A percentile compares a stretch with the other conserved stretches of the same genome.
Conservation (phyloP, 2,888 invertebrate genomes). For the Mesorhabditis sp. region DNA sequence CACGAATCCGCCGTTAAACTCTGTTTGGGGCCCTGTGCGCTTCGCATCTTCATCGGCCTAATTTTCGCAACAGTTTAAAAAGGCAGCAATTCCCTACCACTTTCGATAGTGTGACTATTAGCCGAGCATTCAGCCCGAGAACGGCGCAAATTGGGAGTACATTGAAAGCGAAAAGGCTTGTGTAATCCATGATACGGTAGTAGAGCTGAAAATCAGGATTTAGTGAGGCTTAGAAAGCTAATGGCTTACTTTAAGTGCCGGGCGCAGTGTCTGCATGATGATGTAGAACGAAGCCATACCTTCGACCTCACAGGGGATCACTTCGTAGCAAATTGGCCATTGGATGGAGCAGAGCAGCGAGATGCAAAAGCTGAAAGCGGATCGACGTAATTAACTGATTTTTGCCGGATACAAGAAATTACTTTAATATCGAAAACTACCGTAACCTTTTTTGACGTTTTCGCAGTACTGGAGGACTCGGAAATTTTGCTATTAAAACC, state of each 20-base stretch:
- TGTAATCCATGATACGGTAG: conserved; percentile 51
- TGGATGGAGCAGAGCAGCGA: conserved; percentile 54
- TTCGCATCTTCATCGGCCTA: background rate
- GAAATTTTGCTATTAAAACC: no score
- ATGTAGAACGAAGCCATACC: conserved; percentile 40
- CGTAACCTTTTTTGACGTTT: no score
- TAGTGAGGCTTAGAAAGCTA: background rate
- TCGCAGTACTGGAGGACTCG: no score
- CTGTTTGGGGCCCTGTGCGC: background rate
- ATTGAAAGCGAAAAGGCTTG: conserved; percentile 52
- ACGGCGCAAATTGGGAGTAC: conserved; percentile 50
- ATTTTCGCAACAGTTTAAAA: background rate
- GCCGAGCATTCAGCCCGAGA: conserved; percentile 43
- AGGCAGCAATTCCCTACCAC: conserved; percentile 18
- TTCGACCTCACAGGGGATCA: conserved; percentile 41
- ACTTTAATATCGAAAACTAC: no score
- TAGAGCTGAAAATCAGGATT: conserved; percentile 37
- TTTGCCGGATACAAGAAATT: no score
- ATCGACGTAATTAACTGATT: background rate
- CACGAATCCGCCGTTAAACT: no score
- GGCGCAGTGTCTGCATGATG: conserved; percentile 37
- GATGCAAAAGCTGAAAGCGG: conserved; percentile 29
- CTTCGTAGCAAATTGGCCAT: conserved; percentile 54
- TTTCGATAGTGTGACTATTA: conserved; percentile 48
- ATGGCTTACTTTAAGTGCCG: conserved; percentile 24